Evolutionary conservation across 2,797 vertebrate species (phyloP).

Genomic region (Anabacerthia variegaticeps): DNA sequence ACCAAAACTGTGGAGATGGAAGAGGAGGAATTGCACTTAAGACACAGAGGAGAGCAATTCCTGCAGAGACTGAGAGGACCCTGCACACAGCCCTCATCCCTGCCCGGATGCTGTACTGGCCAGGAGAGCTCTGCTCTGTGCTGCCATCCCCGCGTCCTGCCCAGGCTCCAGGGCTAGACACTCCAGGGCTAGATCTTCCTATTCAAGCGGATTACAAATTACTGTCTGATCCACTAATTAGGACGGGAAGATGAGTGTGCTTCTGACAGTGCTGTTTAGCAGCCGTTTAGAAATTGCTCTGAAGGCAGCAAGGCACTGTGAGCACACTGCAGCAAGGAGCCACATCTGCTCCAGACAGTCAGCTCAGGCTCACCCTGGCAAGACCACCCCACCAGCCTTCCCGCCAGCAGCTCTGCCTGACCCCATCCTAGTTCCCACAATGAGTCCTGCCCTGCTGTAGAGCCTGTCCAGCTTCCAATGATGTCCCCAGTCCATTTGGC

Average conservation of each 20-base stretch:
- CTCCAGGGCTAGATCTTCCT: slow-evolving; percentile 24
- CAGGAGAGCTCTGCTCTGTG: not conserved
- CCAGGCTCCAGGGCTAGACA: slow-evolving; percentile 21
- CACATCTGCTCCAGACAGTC: not conserved
- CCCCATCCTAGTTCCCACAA: not conserved
- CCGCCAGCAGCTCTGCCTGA: not conserved
- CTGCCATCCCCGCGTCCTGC: not conserved
- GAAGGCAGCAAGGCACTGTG: not conserved
- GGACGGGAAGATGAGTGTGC: slow-evolving; percentile 19
- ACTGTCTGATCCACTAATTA: slow-evolving; percentile 71
- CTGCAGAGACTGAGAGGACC: not conserved
- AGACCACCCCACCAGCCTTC: not conserved
- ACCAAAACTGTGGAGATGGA: not conserved
- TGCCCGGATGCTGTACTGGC: not conserved
- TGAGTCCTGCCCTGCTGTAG: not conserved
- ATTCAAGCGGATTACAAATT: slow-evolving; percentile 63
- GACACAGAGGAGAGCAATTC: not conserved
- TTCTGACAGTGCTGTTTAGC: slow-evolving; percentile 60
- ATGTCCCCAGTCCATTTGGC: slow-evolving; percentile 26
- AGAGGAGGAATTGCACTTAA: not conserved
- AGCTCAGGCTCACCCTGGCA: not conserved
- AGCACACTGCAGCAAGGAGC: not conserved
- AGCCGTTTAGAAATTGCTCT: slow-evolving; percentile 59
- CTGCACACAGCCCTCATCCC: not conserved
- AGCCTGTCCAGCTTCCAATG: not conserved